Evolutionary conservation across 1,140 invertebrate genomes (phyloP), one percentile per base, ranked within the genome.

Genomic region (Aricia agestis): DNA sequence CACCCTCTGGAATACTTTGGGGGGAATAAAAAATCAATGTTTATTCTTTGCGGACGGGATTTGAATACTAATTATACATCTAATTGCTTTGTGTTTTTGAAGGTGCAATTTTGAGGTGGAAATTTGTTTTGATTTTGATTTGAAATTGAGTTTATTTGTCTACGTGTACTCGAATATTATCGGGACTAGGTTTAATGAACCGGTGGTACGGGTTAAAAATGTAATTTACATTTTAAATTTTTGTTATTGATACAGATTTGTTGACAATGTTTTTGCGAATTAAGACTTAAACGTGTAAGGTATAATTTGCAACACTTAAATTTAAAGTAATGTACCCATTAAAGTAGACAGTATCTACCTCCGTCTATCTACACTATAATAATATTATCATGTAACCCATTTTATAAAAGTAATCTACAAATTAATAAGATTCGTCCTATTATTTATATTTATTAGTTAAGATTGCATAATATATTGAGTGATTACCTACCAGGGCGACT

Each of bases 21-120:
- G 85, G 83, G 85, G 82, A 83, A 83, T 84, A 91, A 91, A 90
- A 91, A 91, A 91, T 91, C 89, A 91, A 91, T 91, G 87, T 91
- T 91, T 91, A 89, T 89, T 87, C 83, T 79, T 82, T 69, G 74
- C 66, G 81, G 78, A 89, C 83, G 86, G 82, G 86, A 82, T 88
- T 85, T 78, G 89, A 91, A 91, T 91, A 81, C 82, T 89, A 87
- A 91, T 91, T 86, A 86, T 83, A 83, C 82, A 84, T 81, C 85
- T 90, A 91, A 91, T 91, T 91, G 86, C 83, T 82, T 84, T 82
- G 79, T 83, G 77, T 87, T 86, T 83, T 31, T 70, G 59, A 41
- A 61, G 68, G 41, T 70, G 68, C 59, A 58, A 67, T n/a, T 41
- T 67, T 52, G 66, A 19, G 42, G 36, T 31, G 67, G 17, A 67